Percentiles rank a stretch among this genome's conserved stretches.
phyloP scores from a whole-genome alignment of 2,113 vertebrate genomes.

The Rousettus leschenaultii region DNA sequence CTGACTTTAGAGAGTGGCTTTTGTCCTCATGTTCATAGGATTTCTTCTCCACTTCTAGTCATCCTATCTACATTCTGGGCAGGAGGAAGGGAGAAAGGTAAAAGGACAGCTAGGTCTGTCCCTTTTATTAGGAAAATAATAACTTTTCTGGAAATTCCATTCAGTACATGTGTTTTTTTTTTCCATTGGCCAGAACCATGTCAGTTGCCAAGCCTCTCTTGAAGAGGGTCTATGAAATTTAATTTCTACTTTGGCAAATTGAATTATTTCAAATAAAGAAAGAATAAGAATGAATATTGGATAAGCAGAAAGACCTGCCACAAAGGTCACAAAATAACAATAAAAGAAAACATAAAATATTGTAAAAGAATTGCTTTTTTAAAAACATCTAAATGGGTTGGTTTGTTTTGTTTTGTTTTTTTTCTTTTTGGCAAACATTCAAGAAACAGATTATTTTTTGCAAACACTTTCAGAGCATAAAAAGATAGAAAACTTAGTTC shows the following conservation, averaged over 20 bases:
- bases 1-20: neutral
- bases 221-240: neutral
- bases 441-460: neutral
- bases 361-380: neutral
- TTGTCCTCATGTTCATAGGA: neutral
- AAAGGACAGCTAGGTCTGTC: neutral
- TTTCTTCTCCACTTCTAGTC: neutral
- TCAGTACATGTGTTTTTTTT: neutral
- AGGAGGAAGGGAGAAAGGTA: neutral
- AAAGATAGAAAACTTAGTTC: neutral
- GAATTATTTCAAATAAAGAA: constrained; percentile 17
- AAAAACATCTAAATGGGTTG: neutral
- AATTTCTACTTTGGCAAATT: constrained; percentile 20
- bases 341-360: constrained; percentile 38
- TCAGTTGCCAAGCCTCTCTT: neutral
- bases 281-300: neutral
- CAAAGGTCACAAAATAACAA: neutral
- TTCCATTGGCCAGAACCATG: neutral
- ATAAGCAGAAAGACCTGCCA: neutral
- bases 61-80: neutral
- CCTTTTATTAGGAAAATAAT: neutral
- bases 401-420: neutral
- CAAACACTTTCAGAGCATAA: constrained; percentile 30
- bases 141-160: neutral
- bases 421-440: neutral